These are phyloP conservation scores for Picus viridis DNA, from an alignment of 2,797 vertebrate genomes.

Conservation along the genomic window DNA sequence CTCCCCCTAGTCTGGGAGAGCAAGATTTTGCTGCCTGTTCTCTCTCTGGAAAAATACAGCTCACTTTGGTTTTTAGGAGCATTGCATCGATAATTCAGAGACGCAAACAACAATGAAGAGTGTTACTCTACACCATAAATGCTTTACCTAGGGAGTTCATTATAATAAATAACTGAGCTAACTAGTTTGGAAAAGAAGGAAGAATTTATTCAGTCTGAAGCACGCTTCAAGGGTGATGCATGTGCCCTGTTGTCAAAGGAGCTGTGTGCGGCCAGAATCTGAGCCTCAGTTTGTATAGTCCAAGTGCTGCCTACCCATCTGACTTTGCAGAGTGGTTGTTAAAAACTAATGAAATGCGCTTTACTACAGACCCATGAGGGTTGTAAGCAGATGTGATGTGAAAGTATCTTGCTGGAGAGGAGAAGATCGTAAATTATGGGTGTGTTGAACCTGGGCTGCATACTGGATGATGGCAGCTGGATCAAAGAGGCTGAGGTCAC, in stretches of 20 bases:
- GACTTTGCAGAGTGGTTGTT: neutral
- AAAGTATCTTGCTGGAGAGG: neutral
- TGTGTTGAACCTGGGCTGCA: neutral
- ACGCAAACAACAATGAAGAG: neutral
- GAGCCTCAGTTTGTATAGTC: fast-evolving
- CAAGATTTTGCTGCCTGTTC: slow-evolving; percentile 27
- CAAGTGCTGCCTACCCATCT: neutral
- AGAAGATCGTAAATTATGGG: neutral
- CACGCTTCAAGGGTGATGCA: fast-evolving
- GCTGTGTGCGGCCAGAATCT: neutral
- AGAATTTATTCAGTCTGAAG: neutral
- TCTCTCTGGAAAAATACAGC: slow-evolving; percentile 12
- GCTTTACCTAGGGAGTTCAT: neutral
- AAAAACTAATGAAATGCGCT: neutral
- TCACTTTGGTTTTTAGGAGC: neutral
- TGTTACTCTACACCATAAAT: neutral
- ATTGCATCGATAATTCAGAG: neutral
- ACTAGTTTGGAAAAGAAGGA: neutral
- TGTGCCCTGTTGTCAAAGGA: neutral
- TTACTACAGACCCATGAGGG: neutral
- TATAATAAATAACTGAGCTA: neutral
- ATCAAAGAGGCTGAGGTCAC: neutral
- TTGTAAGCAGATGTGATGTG: neutral
- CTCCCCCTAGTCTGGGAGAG: neutral
- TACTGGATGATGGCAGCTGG: fast-evolving